phyloP scores from a whole-genome alignment of 2,888 invertebrate genomes.

The Yponomeuta malinellus region DNA sequence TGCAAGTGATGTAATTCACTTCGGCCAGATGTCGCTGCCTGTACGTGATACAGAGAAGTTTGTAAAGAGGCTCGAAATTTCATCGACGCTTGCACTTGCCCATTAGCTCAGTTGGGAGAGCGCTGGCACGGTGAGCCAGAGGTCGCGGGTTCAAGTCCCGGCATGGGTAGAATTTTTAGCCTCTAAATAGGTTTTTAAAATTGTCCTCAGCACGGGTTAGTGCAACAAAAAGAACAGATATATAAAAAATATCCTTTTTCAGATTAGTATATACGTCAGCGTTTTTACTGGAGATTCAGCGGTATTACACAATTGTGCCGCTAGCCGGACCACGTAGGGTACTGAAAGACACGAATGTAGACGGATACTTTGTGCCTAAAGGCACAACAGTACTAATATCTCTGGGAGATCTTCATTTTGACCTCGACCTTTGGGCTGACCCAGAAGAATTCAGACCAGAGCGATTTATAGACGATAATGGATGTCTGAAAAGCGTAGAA shows the following conservation, averaged over 20 bases:
- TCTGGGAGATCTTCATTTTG: constrained; percentile 67
- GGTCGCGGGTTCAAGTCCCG: no score
- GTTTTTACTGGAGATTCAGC: constrained; percentile 73
- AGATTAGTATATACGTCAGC: constrained; percentile 72
- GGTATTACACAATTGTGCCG: constrained; percentile 72
- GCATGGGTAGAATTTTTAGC: no score
- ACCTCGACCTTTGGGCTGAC: constrained; percentile 72
- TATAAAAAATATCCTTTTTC: constrained; percentile 28
- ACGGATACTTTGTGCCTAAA: constrained; percentile 62
- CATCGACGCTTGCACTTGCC: no score
- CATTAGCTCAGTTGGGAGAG: no score
- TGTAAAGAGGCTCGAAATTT: no score
- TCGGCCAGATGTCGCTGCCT: no score
- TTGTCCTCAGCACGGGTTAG: no score
- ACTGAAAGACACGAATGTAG: constrained; percentile 45
- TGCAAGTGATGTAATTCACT: no score
- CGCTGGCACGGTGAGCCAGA: no score
- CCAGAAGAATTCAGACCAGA: constrained; percentile 78
- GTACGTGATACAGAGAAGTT: no score
- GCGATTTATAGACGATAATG: constrained; percentile 76
- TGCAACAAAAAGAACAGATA: no score
- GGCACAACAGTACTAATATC: constrained; percentile 73
- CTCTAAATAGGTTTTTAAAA: no score
- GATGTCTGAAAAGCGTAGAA: constrained; percentile 68
- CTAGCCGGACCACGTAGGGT: constrained; percentile 71